Evolutionary conservation across 2,797 vertebrate genomes (phyloP), one percentile per base, ranked within the genome.

Genomic region (Sebastiscus tertius): DNA sequence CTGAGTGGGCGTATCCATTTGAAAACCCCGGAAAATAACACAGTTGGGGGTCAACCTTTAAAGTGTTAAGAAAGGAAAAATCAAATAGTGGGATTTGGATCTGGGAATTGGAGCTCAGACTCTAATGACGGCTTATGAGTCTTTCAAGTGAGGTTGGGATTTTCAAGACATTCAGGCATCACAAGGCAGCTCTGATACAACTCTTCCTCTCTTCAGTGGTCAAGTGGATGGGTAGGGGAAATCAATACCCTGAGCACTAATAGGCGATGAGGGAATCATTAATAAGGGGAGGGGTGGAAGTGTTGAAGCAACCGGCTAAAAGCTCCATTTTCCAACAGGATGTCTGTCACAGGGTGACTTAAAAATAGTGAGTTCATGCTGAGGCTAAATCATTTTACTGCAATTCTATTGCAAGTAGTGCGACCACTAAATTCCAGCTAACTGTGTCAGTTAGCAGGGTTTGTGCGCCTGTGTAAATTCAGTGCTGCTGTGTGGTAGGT

Each of bases 241-340:
- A 88, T 86, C 86, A 58, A 89, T 87, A 88, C 18, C 20, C 18
- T 22, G 7, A 33, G 66, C 59, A 75, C 59, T 82, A 79, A 84
- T 59, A 42, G 60, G 72, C 62, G 10, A 71, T 59, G 68, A 82
- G 84, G 79, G 81, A 81, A 34, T 36, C 69, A 80, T 88, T 87
- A 81, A 84, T 79, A 75, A 39, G 46, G 22, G 27, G 27, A 24
- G 5, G 39, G 52, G 60, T 8, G 9, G 29, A 71, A 56, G 56
- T 64, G 67, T 59, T 69, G 54, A 39, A 72, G 55, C 60, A 69
- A 67, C 11, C 22, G 26, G 46, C 63, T 67, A 52, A 80, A 81
- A 62, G 68, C 77, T 49, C 55, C 24, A 58, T 56, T 58, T 33
- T 69, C 33, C 34, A 79, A 63, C 66, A 72, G 77, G 33, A 77